Base-by-base conservation (phyloP, 2,113 vertebrate genomes). In the Arizona elegans region DNA sequence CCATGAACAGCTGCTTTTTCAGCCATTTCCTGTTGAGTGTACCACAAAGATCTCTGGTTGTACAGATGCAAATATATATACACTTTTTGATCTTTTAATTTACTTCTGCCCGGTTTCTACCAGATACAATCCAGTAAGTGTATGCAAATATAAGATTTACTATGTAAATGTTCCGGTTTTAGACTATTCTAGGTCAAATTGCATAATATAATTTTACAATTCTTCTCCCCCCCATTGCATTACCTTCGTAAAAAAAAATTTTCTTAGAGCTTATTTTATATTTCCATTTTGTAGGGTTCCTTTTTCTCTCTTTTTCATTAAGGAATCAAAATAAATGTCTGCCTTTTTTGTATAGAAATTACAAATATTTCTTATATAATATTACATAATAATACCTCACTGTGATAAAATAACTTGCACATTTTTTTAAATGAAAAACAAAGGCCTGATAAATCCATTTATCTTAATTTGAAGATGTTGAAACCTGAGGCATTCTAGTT, bases 11-110 rank as follows among this genome's bases (percentile, higher is more conserved):
- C 10, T 93, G 26, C 54, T 93, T 58, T 58, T 94, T 93, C 19
- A 87, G 53, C 93, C 86, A 56, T 91, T 96, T 97, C 92, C 86
- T 92, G 91, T 95, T 92, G 92, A 75, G 94, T 93, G 92, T 12
- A 55, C 55, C 81, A 81, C 91, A 90, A 3, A 19, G 5, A 19
- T 4, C 58, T 86, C 81, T 55, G 90, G 92, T 94, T 94, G 91
- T 90, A 91, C 94, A 94, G 91, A 87, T 43, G 92, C 54, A 90
- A 75, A 56, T 87, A 1, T 88, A 65, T 93, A 0, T 43, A 90
- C 91, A 96, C 17, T 91, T 87, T 54, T 93, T 94, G 92, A 50
- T 21, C 26, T 65, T 81, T 81, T 87, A 65, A 92, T 89, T 54
- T 92, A 86, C 47, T 47, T 89, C 47, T 90, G 91, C n/a, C n/a